Percentiles rank a stretch among this genome's conserved stretches.
phyloP scores from a whole-genome alignment of 2,113 vertebrate species.

The Tauraco erythrolophus region DNA sequence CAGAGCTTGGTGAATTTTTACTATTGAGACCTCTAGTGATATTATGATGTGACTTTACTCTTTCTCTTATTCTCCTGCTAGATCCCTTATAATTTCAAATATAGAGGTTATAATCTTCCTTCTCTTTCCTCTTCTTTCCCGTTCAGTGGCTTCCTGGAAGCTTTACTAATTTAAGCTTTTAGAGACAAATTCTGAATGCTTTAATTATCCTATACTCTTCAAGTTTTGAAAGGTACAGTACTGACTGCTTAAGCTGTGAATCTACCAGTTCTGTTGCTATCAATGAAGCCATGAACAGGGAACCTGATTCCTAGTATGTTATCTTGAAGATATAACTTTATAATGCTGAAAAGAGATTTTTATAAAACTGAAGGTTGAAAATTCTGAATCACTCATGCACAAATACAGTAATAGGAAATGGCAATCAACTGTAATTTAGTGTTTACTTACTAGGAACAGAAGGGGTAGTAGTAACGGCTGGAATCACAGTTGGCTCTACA shows the following conservation, averaged over 20 bases:
- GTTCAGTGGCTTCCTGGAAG: neutral
- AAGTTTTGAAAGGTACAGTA: neutral
- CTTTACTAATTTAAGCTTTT: neutral
- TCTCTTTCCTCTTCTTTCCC: neutral
- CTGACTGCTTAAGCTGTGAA: neutral
- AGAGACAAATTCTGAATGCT: neutral
- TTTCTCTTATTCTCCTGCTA: neutral
- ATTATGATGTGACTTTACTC: neutral
- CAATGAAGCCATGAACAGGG: neutral
- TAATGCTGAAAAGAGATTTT: neutral
- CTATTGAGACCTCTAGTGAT: neutral
- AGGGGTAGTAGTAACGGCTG: slow-evolving; percentile 62
- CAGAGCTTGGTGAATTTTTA: neutral
- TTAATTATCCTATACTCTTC: neutral
- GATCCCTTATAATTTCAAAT: neutral
- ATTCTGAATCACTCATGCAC: neutral
- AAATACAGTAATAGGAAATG: neutral
- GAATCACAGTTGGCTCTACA: slow-evolving; percentile 86
- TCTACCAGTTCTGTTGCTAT: neutral
- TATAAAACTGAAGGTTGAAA: neutral
- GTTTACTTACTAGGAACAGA: slow-evolving; percentile 80
- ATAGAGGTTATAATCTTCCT: neutral
- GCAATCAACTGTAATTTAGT: neutral
- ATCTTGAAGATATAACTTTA: neutral
- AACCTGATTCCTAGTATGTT: neutral